A percentile compares a stretch with the other conserved stretches of the same genome.
phyloP scores from a whole-genome alignment of 2,113 vertebrate genomes.

The Loxodonta africana region DNA sequence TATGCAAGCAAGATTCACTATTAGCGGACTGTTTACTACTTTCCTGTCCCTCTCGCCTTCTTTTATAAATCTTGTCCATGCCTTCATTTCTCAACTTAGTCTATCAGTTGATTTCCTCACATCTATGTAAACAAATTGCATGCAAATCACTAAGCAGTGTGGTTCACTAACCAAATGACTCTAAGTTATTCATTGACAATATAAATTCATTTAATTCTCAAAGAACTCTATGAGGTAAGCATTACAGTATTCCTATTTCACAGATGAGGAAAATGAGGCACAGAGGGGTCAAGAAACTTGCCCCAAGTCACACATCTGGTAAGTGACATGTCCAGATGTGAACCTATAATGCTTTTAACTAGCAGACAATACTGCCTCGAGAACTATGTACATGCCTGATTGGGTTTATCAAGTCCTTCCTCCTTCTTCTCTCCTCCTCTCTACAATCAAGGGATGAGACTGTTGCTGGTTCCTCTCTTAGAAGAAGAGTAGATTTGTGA shows the following conservation, averaged over 20 bases:
- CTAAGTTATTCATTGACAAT: neutral
- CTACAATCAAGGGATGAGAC: neutral
- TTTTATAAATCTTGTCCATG: neutral
- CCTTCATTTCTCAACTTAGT: neutral
- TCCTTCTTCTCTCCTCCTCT: neutral
- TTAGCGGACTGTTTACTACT: neutral
- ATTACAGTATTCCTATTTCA: neutral
- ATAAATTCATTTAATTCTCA: constrained; percentile 23
- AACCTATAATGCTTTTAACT: neutral
- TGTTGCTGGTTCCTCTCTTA: neutral
- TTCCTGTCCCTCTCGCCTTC: neutral
- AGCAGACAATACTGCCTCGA: neutral
- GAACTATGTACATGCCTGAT: no score
- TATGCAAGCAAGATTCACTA: neutral
- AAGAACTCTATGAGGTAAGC: neutral
- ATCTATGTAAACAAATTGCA: neutral
- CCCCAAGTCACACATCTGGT: neutral
- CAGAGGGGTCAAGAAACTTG: neutral
- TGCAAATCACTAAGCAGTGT: neutral
- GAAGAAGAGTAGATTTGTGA: neutral
- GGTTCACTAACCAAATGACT: neutral
- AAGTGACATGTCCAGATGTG: neutral
- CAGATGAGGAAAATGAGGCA: neutral
- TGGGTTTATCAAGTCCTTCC: neutral
- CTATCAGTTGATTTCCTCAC: neutral